These are phyloP conservation scores for Barbus barbus DNA, from an alignment of 2,113 vertebrate genomes.

Conservation along the genomic window DNA sequence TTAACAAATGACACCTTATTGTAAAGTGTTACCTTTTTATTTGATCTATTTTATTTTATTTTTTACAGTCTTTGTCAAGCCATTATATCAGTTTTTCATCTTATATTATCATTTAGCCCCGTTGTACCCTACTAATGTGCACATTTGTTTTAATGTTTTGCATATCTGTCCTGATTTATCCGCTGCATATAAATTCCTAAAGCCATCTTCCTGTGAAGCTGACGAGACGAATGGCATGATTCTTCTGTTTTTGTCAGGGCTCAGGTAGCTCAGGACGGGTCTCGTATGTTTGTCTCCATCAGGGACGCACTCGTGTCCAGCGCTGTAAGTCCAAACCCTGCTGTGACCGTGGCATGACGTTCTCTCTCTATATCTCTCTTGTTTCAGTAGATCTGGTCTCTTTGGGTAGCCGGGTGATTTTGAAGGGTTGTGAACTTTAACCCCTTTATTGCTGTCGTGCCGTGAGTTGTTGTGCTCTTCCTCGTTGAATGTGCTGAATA, in stretches of 20 bases:
- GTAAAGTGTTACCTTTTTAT: too few relatives aligned
- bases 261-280: conserved; percentile 78
- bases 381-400: conserved; percentile 47
- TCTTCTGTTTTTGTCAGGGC: conserved; percentile 63
- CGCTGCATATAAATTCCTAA: not conserved
- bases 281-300: conserved; percentile 62
- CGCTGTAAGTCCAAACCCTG: conserved; percentile 81
- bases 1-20: too few relatives aligned
- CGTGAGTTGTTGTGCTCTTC: conserved; percentile 71
- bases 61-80: too few relatives aligned
- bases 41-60: too few relatives aligned
- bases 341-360: too few relatives aligned
- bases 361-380: too few relatives aligned
- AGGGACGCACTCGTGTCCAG: conserved; percentile 69
- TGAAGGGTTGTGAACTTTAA: conserved; percentile 75
- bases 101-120: too few relatives aligned
- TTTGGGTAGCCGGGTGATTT: conserved; percentile 73
- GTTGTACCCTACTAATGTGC: too few relatives aligned
- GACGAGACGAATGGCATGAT: not conserved
- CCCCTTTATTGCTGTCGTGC: conserved; percentile 75
- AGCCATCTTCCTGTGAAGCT: not conserved
- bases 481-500: conserved; percentile 66
- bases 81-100: too few relatives aligned
- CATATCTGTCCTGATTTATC: not conserved
- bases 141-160: not conserved